Percentiles rank a stretch among this genome's conserved stretches.
phyloP scores from a whole-genome alignment of 2,113 vertebrate genomes.

The Odontesthes bonariensis region DNA sequence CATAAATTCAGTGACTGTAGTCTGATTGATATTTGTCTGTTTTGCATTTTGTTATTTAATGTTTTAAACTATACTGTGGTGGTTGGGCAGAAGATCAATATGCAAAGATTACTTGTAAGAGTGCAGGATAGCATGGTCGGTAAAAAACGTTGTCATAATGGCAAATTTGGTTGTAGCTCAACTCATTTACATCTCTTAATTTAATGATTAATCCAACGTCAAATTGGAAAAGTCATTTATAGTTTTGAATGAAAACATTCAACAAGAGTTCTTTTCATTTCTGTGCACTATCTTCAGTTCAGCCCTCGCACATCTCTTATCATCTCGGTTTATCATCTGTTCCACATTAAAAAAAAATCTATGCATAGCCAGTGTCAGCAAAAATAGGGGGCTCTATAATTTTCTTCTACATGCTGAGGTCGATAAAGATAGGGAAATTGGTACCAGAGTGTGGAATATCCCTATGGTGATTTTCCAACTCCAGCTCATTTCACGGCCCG shows the following conservation, averaged over 20 bases:
- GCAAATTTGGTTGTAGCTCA: not conserved
- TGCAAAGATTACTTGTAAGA: no score
- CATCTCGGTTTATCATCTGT: slow-evolving; percentile 46
- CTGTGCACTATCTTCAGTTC: slow-evolving; percentile 23
- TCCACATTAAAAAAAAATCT: slow-evolving; percentile 21
- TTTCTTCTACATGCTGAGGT: slow-evolving; percentile 52
- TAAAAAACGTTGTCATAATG: no score
- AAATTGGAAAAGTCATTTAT: slow-evolving; percentile 31
- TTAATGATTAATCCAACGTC: slow-evolving; percentile 13
- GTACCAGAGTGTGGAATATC: slow-evolving; percentile 48
- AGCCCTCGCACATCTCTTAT: slow-evolving; percentile 47
- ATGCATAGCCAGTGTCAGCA: slow-evolving; percentile 55
- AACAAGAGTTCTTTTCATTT: not conserved
- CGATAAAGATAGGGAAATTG: slow-evolving; percentile 70
- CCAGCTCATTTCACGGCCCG: slow-evolving; percentile 64
- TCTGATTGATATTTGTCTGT: not conserved
- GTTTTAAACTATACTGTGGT: not conserved
- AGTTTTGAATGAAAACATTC: slow-evolving; percentile 25
- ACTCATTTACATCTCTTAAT: not conserved
- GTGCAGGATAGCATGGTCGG: no score
- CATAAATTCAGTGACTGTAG: not conserved
- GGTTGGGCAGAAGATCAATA: not conserved
- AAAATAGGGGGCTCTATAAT: slow-evolving; percentile 59
- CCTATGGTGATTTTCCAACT: slow-evolving; percentile 52
- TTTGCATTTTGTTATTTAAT: not conserved